Percentiles rank a stretch among this genome's conserved stretches.
Conservation (phyloP, 92 coral and sea anemone species). For the Epizoanthus illoricatus region DNA sequence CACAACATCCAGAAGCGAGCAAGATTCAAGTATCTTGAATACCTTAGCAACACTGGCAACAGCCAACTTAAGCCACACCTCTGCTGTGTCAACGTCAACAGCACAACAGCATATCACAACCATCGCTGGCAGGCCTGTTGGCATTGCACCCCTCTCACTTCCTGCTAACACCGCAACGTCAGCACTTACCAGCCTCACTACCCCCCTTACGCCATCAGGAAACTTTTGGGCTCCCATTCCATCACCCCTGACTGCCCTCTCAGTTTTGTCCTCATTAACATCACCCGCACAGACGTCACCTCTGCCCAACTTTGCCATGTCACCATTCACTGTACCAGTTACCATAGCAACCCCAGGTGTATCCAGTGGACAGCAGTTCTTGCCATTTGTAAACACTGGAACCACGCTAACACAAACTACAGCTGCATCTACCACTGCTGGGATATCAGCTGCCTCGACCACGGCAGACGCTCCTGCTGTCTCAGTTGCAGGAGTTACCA, state of each 20-base stretch:
- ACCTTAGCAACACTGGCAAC: constrained; percentile 97
- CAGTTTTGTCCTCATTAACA: constrained; percentile 87
- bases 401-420: constrained; percentile 35
- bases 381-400: constrained; percentile 60
- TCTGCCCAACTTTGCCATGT: constrained; percentile 83
- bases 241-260: constrained; percentile 94
- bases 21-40: constrained; percentile 93
- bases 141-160: constrained; percentile 87
- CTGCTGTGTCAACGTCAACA: constrained; percentile 77
- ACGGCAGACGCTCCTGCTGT: constrained; percentile 38
- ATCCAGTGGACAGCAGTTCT: constrained; percentile 76
- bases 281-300: constrained; percentile 95
- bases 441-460: constrained; percentile 41
- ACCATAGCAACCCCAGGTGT: constrained; percentile 64
- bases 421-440: constrained; percentile 40
- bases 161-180: constrained; percentile 80
- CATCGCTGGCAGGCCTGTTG: constrained; percentile 63
- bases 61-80: constrained; percentile 86
- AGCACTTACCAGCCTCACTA: constrained; percentile 65
- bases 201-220: constrained; percentile 91
- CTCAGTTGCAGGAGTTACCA: constrained; percentile 45
- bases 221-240: constrained; percentile 80
- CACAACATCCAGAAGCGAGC: constrained; percentile 62
- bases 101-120: constrained; percentile 83
- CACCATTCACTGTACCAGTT: constrained; percentile 90